A percentile compares a stretch with the other conserved stretches of the same genome.
Conservation (phyloP, 1,140 invertebrate species). For the Thaumatotibia leucotreta region DNA sequence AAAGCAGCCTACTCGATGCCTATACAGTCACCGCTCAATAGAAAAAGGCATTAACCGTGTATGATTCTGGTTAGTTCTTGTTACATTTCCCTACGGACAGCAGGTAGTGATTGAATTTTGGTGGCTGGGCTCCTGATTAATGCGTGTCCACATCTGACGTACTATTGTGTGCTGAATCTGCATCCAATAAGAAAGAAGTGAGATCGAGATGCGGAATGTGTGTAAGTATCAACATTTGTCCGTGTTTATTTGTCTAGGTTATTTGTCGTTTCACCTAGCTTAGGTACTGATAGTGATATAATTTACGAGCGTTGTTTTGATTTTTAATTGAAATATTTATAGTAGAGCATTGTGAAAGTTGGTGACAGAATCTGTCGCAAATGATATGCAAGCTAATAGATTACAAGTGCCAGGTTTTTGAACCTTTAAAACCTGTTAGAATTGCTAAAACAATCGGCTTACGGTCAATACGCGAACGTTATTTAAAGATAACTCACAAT, state of each 20-base stretch:
- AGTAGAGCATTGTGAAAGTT: no score
- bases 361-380: no score
- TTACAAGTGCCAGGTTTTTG: no score
- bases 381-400: no score
- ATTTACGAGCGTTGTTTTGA: not conserved
- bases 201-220: constrained; percentile 39
- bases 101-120: constrained; percentile 68
- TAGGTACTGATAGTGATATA: not conserved
- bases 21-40: not conserved
- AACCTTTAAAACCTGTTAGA: no score
- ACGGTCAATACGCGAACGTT: not conserved
- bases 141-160: constrained; percentile 66
- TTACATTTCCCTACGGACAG: not conserved
- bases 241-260: constrained; percentile 9
- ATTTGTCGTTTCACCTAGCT: not conserved
- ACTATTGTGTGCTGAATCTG: constrained; percentile 68
- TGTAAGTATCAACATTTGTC: constrained; percentile 48
- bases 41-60: not conserved
- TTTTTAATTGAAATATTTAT: no score
- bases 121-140: constrained; percentile 68
- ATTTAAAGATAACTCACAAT: constrained; percentile 23
- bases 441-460: not conserved
- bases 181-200: constrained; percentile 52
- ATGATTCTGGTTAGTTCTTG: not conserved
- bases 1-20: constrained; percentile 9